Conservation (phyloP, 2,113 vertebrate genomes). For the Calyptomena viridis region DNA sequence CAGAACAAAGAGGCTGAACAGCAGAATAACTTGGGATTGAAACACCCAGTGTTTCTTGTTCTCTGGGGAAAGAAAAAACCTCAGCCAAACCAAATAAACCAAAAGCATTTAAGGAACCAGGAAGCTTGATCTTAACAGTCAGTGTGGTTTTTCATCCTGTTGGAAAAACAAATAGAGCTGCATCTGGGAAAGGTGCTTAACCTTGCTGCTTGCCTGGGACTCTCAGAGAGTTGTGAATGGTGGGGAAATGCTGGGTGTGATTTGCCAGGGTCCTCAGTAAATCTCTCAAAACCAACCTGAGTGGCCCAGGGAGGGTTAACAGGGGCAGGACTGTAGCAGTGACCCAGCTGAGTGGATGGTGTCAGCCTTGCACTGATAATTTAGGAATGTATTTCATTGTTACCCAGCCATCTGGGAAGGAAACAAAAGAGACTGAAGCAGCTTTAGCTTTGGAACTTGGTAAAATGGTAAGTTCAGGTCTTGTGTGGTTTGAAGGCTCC, state of each 20-base stretch:
- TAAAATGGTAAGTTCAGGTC: not conserved
- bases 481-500: not conserved
- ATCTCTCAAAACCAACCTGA: not conserved
- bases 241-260: not conserved
- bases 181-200: not conserved
- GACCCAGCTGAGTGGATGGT: not conserved
- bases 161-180: not conserved
- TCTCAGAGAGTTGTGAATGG: not conserved
- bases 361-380: not conserved
- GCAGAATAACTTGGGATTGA: not conserved
- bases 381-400: not conserved
- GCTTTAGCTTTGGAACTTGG: not conserved
- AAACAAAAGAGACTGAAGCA: not conserved
- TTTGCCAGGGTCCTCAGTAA: not conserved
- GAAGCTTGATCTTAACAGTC: not conserved
- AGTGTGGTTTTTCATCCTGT: not conserved
- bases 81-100: not conserved
- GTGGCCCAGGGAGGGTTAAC: not conserved
- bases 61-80: not conserved
- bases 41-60: not conserved
- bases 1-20: not conserved
- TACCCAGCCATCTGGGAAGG: not conserved
- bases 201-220: not conserved
- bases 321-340: not conserved
- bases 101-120: not conserved